Conservation (phyloP, 2,113 vertebrate genomes). For the Hemibagrus wyckioides region DNA sequence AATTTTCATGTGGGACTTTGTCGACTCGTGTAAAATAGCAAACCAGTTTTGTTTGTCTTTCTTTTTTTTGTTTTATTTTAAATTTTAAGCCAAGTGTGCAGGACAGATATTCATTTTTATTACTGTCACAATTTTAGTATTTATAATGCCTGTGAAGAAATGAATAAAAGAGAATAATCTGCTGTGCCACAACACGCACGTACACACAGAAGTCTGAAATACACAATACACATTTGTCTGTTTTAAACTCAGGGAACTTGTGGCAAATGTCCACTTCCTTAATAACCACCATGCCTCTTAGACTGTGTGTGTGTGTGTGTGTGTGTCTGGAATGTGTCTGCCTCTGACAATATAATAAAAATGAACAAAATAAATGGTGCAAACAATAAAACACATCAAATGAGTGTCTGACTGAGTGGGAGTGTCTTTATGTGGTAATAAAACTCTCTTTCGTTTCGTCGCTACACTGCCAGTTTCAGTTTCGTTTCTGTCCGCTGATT, state of each 20-base stretch:
- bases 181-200: neutral
- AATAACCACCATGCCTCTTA: constrained; percentile 36
- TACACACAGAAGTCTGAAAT: neutral
- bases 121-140: constrained; percentile 38
- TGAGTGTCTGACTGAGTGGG: neutral
- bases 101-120: neutral
- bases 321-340: neutral
- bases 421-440: neutral
- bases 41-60: neutral
- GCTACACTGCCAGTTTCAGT: neutral
- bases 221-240: constrained; percentile 1
- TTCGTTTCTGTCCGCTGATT: constrained; percentile 37
- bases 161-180: neutral
- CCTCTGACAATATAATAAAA: neutral
- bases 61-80: neutral
- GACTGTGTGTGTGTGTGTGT: neutral
- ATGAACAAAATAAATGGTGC: constrained; percentile 6
- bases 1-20: neutral
- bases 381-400: neutral
- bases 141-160: constrained; percentile 32
- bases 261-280: constrained; percentile 39
- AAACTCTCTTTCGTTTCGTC: constrained; percentile 19
- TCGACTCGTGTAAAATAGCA: neutral
- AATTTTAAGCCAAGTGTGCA: neutral
- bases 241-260: constrained; percentile 50